A percentile compares a stretch with the other conserved stretches of the same genome.
Conservation (phyloP, 1,140 invertebrate species). For the Dufourea novaeangliae region DNA sequence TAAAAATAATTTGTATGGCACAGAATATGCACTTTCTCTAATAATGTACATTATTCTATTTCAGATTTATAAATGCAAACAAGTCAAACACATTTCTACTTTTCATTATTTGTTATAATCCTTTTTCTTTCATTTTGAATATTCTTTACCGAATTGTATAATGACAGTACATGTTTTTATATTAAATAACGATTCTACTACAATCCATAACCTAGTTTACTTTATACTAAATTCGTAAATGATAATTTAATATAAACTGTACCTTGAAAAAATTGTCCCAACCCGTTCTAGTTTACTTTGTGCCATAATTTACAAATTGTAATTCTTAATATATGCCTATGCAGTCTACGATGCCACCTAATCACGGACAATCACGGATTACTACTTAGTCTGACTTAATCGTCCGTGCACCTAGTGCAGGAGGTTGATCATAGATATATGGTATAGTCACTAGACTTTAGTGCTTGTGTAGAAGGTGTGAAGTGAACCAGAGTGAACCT, state of each 20-base stretch:
- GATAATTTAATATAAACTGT: conserved; percentile 33
- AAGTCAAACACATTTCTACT: not conserved
- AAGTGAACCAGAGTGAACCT: no score
- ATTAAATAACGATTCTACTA: not conserved
- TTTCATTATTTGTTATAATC: not conserved
- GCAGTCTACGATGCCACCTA: no score
- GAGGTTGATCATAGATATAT: no score
- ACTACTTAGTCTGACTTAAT: no score
- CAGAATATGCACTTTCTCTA: not conserved
- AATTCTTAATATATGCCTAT: not conserved
- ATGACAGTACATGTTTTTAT: not conserved
- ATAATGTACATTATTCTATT: not conserved
- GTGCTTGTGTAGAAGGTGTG: no score
- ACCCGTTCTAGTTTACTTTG: conserved; percentile 87
- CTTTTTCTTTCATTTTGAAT: conserved; percentile 11
- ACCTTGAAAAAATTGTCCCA: conserved; percentile 88
- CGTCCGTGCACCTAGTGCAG: no score
- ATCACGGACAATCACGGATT: no score
- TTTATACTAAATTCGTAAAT: not conserved
- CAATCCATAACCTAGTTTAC: conserved; percentile 5
- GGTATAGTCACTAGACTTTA: no score
- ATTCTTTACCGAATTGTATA: conserved; percentile 2
- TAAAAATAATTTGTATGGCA: conserved; percentile 9
- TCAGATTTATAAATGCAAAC: conserved; percentile 13
- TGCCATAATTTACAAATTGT: conserved; percentile 80